Conservation (phyloP, 2,113 vertebrate species). For the Callionymus lyra region DNA sequence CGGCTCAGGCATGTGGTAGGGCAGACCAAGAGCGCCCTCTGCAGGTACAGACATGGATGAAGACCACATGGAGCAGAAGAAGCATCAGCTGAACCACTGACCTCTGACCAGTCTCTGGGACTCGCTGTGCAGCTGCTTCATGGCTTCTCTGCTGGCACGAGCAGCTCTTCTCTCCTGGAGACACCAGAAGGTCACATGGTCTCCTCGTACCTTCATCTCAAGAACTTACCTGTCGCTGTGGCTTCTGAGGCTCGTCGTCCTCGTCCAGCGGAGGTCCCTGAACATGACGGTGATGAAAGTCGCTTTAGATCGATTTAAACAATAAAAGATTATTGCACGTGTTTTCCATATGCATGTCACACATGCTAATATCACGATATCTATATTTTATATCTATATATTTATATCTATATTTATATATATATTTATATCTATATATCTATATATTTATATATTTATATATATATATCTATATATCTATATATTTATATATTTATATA, state of each 20-base stretch:
- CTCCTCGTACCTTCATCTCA: not conserved
- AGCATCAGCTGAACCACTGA: constrained; percentile 45
- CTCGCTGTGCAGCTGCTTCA: constrained; percentile 90
- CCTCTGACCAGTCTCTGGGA: constrained; percentile 88
- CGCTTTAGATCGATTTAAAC: not conserved
- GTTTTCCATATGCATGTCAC: no score
- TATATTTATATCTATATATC: no score
- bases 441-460: no score
- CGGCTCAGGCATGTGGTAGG: constrained; percentile 85
- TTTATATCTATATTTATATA: no score
- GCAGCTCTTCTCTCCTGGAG: constrained; percentile 87
- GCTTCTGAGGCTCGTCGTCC: constrained; percentile 35
- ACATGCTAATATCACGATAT: no score
- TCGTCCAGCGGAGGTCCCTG: constrained; percentile 34
- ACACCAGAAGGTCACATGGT: constrained; percentile 1
- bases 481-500: no score
- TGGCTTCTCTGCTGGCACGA: constrained; percentile 82
- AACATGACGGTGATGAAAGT: constrained; percentile 14
- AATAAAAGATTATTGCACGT: no score
- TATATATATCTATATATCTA: no score
- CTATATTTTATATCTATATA: no score
- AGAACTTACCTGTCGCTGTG: constrained; percentile 50
- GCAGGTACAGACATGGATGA: not conserved
- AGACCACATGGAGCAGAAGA: not conserved
- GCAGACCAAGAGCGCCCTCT: constrained; percentile 84